Percentiles rank a stretch among this genome's conserved stretches.
Conservation (phyloP, 2,888 invertebrate species). For the Acanthosepion esculentum region DNA sequence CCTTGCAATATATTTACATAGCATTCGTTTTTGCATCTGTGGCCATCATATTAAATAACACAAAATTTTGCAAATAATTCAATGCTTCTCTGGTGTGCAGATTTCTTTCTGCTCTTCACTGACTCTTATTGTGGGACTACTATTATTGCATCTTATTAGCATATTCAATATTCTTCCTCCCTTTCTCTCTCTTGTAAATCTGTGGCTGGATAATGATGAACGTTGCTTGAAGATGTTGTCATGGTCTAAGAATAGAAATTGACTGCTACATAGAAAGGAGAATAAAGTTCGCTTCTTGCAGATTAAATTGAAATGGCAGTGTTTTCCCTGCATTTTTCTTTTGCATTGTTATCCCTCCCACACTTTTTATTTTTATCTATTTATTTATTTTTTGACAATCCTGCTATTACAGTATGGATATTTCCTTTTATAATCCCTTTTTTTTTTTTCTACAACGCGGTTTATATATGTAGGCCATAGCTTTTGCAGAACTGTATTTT, state of each 20-base stretch:
- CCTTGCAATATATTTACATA: too few species aligned
- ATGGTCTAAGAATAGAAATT: neutral
- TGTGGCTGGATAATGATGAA: neutral
- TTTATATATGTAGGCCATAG: too few species aligned
- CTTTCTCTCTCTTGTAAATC: neutral
- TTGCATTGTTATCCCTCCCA: neutral
- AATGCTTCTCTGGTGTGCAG: too few species aligned
- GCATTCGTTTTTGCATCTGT: too few species aligned
- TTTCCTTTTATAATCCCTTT: too few species aligned
- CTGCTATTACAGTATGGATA: too few species aligned
- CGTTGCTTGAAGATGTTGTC: neutral
- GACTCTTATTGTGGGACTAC: neutral
- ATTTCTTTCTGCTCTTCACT: neutral
- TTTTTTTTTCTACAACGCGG: too few species aligned
- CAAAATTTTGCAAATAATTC: too few species aligned
- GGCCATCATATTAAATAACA: too few species aligned
- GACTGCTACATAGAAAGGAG: neutral
- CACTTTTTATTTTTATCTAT: neutral
- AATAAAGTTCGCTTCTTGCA: neutral
- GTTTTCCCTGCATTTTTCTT: neutral
- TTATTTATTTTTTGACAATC: too few species aligned
- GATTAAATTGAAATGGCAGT: neutral
- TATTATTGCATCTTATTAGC: neutral
- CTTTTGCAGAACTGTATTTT: too few species aligned
- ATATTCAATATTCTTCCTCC: neutral